Conservation (phyloP, 2,888 invertebrate genomes). For the Drosophila cognata region DNA sequence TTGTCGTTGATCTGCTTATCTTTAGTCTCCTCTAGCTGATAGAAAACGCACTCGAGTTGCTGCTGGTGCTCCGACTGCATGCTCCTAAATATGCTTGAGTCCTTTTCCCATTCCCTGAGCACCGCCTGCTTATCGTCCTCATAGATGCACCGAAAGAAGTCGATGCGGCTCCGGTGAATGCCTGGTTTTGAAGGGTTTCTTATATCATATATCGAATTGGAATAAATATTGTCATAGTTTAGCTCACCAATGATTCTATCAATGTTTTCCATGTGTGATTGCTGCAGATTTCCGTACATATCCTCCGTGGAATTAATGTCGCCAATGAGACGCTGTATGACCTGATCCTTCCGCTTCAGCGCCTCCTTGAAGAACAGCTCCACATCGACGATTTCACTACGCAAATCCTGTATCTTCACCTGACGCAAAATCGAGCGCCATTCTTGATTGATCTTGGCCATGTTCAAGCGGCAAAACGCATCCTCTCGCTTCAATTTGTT, state of each 20-base stretch:
- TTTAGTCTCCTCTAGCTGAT: constrained; percentile 86
- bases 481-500: constrained; percentile 94
- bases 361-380: constrained; percentile 84
- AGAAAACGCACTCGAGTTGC: constrained; percentile 87
- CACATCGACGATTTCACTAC: constrained; percentile 88
- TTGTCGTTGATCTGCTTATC: constrained; percentile 81
- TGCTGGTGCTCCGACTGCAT: constrained; percentile 87
- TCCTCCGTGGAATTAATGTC: constrained; percentile 90
- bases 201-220: not conserved
- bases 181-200: constrained; percentile 82
- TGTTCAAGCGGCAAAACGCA: constrained; percentile 90
- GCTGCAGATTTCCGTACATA: constrained; percentile 90
- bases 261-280: constrained; percentile 90
- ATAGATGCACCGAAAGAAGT: constrained; percentile 87
- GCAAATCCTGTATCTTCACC: constrained; percentile 91
- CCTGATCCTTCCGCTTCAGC: constrained; percentile 89
- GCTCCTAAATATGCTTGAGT: constrained; percentile 86
- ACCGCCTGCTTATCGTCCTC: constrained; percentile 87
- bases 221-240: not conserved
- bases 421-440: constrained; percentile 92
- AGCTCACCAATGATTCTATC: constrained; percentile 88
- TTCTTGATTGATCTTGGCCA: constrained; percentile 93
- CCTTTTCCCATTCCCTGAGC: constrained; percentile 86
- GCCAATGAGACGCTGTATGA: constrained; percentile 87
- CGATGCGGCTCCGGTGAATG: constrained; percentile 87